Conservation (phyloP, 2,113 vertebrate species). For the Bos javanicus region DNA sequence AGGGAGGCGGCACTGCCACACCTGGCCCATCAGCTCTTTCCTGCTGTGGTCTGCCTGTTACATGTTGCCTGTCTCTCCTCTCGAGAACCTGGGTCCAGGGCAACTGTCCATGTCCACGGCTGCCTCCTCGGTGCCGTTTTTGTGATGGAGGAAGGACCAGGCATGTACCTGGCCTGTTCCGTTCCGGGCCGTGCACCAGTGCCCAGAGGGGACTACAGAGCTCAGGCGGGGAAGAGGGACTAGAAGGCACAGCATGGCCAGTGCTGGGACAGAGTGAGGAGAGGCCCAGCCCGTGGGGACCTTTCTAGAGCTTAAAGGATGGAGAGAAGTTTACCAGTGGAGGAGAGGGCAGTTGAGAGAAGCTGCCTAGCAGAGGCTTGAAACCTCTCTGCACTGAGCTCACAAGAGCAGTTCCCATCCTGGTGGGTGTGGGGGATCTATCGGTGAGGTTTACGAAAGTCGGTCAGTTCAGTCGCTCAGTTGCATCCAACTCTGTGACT, state of each 20-base stretch:
- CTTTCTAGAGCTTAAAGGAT: background rate
- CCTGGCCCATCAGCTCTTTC: background rate
- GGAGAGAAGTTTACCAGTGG: background rate
- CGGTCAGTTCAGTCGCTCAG: background rate
- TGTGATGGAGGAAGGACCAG: background rate
- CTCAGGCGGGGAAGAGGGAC: background rate
- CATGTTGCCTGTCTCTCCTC: background rate
- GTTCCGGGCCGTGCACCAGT: fast-evolving
- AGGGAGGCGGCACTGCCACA: background rate
- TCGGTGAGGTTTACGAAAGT: background rate
- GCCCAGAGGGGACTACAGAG: background rate
- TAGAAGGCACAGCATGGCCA: fast-evolving
- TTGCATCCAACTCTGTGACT: background rate
- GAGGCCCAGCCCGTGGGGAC: background rate
- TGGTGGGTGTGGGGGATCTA: fast-evolving
- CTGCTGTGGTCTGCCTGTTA: background rate
- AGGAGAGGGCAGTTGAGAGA: background rate
- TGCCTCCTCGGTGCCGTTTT: fast-evolving
- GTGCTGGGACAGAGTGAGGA: background rate
- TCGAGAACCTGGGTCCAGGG: background rate
- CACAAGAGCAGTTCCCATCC: no score
- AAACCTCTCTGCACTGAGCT: fast-evolving
- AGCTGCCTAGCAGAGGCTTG: fast-evolving
- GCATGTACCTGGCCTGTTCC: fast-evolving
- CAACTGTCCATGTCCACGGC: fast-evolving